Conservation (phyloP, 1,140 invertebrate genomes). For the Mizuhopecten yessoensis region DNA sequence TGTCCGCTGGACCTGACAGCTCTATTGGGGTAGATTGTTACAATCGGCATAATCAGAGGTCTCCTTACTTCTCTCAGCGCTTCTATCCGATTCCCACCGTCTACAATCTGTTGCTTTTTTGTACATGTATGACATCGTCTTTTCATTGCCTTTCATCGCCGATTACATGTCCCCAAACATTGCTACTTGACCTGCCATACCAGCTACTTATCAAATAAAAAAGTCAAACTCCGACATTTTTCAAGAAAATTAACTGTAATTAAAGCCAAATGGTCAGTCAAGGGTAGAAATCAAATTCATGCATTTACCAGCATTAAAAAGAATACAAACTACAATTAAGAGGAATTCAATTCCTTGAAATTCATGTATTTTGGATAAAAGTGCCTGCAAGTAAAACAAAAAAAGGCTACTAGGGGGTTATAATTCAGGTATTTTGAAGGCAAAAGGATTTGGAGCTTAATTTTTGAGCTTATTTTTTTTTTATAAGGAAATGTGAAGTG, state of each 20-base stretch:
- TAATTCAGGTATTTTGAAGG: no score
- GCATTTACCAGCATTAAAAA: neutral
- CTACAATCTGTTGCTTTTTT: neutral
- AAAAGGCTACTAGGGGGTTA: no score
- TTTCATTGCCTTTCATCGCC: neutral
- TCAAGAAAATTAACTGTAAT: neutral
- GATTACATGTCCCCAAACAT: neutral
- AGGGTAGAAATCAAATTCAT: neutral
- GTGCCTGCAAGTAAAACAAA: no score
- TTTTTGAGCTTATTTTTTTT: no score
- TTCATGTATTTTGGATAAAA: neutral
- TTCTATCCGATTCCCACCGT: neutral
- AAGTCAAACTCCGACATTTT: neutral
- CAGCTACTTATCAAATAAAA: neutral
- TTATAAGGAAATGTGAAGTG: no score
- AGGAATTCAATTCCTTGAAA: neutral
- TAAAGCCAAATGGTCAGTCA: neutral
- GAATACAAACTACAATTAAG: neutral
- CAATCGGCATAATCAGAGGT: neutral
- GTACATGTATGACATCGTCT: neutral
- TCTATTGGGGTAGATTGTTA: neutral
- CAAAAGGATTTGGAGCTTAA: no score
- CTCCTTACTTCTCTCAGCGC: neutral
- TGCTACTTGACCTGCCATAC: neutral
- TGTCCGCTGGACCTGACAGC: neutral